Evolutionary conservation across 2,888 invertebrate species (phyloP), one percentile per base, ranked within the genome.

Genomic region (Oeneis ivallda): DNA sequence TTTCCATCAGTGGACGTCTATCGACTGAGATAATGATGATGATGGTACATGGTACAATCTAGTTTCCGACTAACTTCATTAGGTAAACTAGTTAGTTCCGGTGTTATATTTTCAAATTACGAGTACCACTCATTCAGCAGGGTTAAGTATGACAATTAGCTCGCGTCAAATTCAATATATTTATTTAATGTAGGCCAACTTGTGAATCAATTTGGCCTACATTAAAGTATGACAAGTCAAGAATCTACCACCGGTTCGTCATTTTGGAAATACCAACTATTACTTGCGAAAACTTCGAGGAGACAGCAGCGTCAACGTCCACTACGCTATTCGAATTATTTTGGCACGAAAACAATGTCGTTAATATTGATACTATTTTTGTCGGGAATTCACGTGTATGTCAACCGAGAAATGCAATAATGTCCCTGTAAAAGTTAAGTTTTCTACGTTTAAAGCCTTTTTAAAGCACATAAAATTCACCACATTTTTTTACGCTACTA

Each of bases 321-420:
- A 88, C 82, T 72, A 60, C 73, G 86, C 80, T 88, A 91, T 89
- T 84, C 80, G 69, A 85, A 88, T 83, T 84, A 89, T 90, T 89
- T 90, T 90, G 90, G 90, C 90, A 89, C 82, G 80, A 79, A 73
- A 72, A 77, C 84, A 79, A 80, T 84, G 84, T 84, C 87, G 85
- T 87, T 86, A 82, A 87, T 88, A 87, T 84, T 77, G 79, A 78
- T 81, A 85, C 88, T 90, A 90, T 89, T 90, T 88, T 84, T 79
- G 64, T 82, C 80, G 79, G 80, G 70, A 71, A 70, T 74, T 71
- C 72, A 71, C 69, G 58, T 62, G 58, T 67, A 41, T 66, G 64
- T 71, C 65, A 71, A 65, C 19, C 53, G 67, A 65, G 62, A 69
- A 72, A 71, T 75, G 74, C 72, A 76, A 70, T 26, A 70, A 70